Conservation (phyloP, 1,140 invertebrate genomes). For the Arctopsyche grandis region DNA sequence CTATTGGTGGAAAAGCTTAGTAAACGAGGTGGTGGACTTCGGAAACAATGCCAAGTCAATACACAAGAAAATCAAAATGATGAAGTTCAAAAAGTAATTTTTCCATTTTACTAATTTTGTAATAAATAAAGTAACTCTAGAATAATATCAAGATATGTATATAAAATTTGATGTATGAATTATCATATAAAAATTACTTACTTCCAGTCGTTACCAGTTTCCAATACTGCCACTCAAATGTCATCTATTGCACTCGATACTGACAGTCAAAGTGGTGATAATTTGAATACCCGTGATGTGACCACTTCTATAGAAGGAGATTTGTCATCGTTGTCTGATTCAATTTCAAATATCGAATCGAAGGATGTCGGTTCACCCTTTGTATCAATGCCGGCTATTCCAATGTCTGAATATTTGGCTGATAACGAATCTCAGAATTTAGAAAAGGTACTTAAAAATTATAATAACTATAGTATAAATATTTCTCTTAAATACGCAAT, state of each 20-base stretch:
- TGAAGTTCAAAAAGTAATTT: constrained; percentile 34
- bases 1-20: constrained; percentile 85
- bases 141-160: not conserved
- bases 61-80: constrained; percentile 2
- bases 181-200: not conserved
- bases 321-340: constrained; percentile 11
- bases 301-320: not conserved
- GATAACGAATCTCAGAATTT: constrained; percentile 70
- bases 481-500: constrained; percentile 8
- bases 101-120: not conserved
- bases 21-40: constrained; percentile 57
- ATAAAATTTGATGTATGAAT: not conserved
- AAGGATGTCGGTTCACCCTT: constrained; percentile 66
- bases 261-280: constrained; percentile 31
- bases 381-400: constrained; percentile 70
- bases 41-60: constrained; percentile 31
- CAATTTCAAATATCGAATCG: constrained; percentile 53
- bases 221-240: constrained; percentile 36
- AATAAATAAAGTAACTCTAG: not conserved
- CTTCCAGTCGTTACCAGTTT: not conserved
- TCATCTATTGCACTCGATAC: constrained; percentile 47
- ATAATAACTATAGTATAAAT: constrained; percentile 23
- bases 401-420: constrained; percentile 68
- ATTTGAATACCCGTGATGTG: not conserved
- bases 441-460: constrained; percentile 71